Evolutionary conservation across 1,140 invertebrate species (phyloP).

Genomic region (Drosophila prosaltans): DNA sequence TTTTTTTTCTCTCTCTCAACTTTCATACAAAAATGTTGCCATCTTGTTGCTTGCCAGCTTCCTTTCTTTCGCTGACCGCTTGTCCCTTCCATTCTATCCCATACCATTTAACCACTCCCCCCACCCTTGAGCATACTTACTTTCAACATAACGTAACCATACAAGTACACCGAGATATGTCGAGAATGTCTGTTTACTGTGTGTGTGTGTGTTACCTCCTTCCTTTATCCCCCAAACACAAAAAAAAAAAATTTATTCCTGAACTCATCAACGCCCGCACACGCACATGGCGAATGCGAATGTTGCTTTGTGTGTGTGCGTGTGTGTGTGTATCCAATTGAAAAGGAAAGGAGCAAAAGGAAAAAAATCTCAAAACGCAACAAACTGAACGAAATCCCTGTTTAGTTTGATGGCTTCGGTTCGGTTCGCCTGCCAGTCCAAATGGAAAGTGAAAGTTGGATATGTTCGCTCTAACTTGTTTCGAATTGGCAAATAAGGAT

Average conservation of each 20-base stretch:
- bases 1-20: conserved; percentile 61
- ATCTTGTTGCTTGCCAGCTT: conserved; percentile 66
- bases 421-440: conserved; percentile 40
- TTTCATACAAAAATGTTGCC: conserved; percentile 66
- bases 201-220: conserved; percentile 12
- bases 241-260: conserved; percentile 50
- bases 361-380: conserved; percentile 67
- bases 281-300: conserved; percentile 13
- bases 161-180: conserved; percentile 47
- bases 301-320: background rate
- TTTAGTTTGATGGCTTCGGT: conserved; percentile 60
- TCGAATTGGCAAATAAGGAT: background rate
- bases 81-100: conserved; percentile 6
- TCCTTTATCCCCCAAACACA: conserved; percentile 19
- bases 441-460: conserved; percentile 48
- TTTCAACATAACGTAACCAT: conserved; percentile 53
- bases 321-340: conserved; percentile 63
- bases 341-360: conserved; percentile 48
- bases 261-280: conserved; percentile 50
- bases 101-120: background rate
- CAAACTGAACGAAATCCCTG: conserved; percentile 71
- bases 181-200: background rate
- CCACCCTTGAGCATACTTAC: conserved; percentile 14
- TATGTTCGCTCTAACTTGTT: conserved; percentile 1
- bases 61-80: conserved; percentile 40